Percentiles rank a stretch among this genome's conserved stretches.
phyloP scores from a whole-genome alignment of 2,113 vertebrate genomes.

The Calypte anna region DNA sequence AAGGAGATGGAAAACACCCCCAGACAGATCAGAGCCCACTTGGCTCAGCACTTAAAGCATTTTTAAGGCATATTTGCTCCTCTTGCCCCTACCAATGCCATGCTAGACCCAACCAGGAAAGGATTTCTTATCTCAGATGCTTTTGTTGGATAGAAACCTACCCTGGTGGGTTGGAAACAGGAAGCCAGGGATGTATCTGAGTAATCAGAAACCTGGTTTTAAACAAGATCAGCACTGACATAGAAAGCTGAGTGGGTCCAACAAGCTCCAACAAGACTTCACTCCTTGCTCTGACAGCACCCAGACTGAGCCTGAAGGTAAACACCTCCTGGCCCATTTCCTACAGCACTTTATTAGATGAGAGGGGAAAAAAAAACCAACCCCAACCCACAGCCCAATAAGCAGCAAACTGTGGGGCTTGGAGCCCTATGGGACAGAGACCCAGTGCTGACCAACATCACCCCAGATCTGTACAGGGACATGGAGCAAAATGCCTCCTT shows the following conservation, averaged over 20 bases:
- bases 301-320: not conserved
- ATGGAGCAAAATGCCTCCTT: fast-evolving
- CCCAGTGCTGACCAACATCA: no score
- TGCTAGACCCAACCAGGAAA: not conserved
- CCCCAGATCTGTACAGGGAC: not conserved
- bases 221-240: not conserved
- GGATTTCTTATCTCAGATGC: not conserved
- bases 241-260: not conserved
- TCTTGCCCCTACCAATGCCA: not conserved
- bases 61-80: not conserved
- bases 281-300: not conserved
- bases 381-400: no score
- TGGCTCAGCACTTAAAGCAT: not conserved
- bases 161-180: not conserved
- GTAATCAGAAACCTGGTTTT: not conserved
- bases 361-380: no score
- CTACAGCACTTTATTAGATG: not conserved
- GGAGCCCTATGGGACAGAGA: not conserved
- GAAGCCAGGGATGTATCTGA: not conserved
- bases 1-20: not conserved
- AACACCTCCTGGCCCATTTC: not conserved
- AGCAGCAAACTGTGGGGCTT: not conserved
- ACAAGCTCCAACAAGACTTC: not conserved
- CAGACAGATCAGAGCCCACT: not conserved
- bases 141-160: not conserved